Conservation (phyloP, 2,888 invertebrate species). For the Liodrosophila aerea region DNA sequence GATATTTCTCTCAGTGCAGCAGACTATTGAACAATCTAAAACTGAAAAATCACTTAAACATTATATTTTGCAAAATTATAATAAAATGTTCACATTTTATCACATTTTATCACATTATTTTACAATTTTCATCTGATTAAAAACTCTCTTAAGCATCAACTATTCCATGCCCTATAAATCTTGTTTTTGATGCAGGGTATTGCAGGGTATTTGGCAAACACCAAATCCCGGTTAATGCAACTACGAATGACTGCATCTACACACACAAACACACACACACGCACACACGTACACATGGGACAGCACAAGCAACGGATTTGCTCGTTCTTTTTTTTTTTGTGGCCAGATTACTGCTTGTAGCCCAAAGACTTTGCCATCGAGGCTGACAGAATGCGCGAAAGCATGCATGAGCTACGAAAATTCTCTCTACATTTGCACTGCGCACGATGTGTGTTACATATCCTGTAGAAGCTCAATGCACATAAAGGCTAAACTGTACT, state of each 20-base stretch:
- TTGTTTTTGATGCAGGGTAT: too few species aligned
- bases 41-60: too few species aligned
- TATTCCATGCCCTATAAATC: not conserved
- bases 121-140: too few species aligned
- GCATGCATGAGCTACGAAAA: slow-evolving; percentile 34
- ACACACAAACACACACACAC: slow-evolving; percentile 17
- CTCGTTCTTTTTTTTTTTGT: slow-evolving; percentile 54
- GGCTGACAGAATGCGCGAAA: slow-evolving; percentile 30
- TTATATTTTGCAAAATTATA: not conserved
- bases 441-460: too few species aligned
- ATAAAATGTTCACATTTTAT: too few species aligned
- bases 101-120: not conserved
- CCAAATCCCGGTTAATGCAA: slow-evolving; percentile 65
- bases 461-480: slow-evolving; percentile 1
- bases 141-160: too few species aligned
- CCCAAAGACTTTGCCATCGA: slow-evolving; percentile 28
- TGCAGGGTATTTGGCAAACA: slow-evolving; percentile 31
- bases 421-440: too few species aligned
- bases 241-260: slow-evolving; percentile 51
- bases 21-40: not conserved
- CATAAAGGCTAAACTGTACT: too few species aligned
- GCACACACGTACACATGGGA: slow-evolving; percentile 11
- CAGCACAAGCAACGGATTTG: slow-evolving; percentile 52
- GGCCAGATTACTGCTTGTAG: slow-evolving; percentile 50
- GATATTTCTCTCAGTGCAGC: too few species aligned